phyloP scores from a whole-genome alignment of 2,888 invertebrate genomes.

The Polia nebulosa region DNA sequence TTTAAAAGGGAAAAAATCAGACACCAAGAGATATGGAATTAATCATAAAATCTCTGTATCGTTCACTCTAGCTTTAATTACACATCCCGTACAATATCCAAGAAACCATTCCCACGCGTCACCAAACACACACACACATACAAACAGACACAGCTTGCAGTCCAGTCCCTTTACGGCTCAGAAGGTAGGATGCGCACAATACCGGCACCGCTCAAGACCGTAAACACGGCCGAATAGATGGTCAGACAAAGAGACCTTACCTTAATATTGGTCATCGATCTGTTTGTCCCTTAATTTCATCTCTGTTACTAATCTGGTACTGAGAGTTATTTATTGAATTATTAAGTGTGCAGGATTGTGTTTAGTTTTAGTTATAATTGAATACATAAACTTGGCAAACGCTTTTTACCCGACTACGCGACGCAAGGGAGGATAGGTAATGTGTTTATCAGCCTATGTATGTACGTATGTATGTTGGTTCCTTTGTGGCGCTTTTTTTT shows the following conservation, averaged over 20 bases:
- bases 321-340: not conserved
- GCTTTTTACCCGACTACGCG: no score
- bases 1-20: not conserved
- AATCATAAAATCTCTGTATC: no score
- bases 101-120: not conserved
- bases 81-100: not conserved
- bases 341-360: not conserved
- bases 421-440: no score
- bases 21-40: no score
- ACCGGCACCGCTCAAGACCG: slow-evolving; percentile 31
- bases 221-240: slow-evolving; percentile 46
- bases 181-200: slow-evolving; percentile 34
- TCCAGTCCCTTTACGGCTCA: slow-evolving; percentile 44
- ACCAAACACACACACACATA: slow-evolving; percentile 6
- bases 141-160: slow-evolving; percentile 20
- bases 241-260: slow-evolving; percentile 36
- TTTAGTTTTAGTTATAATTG: no score
- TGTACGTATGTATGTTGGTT: no score
- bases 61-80: not conserved
- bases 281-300: slow-evolving; percentile 47
- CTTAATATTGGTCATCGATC: slow-evolving; percentile 40
- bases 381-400: no score
- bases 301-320: slow-evolving; percentile 31
- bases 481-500: no score
- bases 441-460: no score